A percentile compares a stretch with the other conserved stretches of the same genome.
Conservation (phyloP, 2,113 vertebrate species). For the Eurypyga helias region DNA sequence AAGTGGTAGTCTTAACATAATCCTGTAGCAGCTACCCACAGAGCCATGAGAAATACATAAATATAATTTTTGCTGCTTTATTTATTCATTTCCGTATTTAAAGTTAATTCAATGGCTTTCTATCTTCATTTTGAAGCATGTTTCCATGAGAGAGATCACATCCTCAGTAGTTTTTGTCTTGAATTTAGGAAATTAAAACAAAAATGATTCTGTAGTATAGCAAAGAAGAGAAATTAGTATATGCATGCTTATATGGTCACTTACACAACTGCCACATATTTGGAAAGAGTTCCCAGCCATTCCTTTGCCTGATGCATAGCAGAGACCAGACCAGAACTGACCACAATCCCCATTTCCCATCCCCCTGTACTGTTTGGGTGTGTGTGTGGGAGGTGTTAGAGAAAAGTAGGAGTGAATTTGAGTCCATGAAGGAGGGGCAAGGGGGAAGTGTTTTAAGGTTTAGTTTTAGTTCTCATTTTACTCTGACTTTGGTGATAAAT, state of each 20-base stretch:
- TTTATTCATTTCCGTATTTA: not conserved
- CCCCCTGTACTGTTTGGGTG: too few relatives aligned
- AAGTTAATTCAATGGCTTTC: not conserved
- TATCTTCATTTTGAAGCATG: not conserved
- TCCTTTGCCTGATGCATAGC: not conserved
- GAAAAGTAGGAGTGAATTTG: too few relatives aligned
- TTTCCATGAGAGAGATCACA: not conserved
- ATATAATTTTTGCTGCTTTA: not conserved
- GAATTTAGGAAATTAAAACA: not conserved
- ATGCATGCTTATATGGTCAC: not conserved
- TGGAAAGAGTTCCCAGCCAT: not conserved
- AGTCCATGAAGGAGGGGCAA: too few relatives aligned
- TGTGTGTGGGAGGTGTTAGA: too few relatives aligned
- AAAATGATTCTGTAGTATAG: not conserved
- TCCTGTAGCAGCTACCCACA: not conserved
- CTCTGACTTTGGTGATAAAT: too few relatives aligned
- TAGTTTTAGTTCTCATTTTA: too few relatives aligned
- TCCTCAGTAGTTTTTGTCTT: not conserved
- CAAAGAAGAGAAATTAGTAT: not conserved
- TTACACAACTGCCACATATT: not conserved
- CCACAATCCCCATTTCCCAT: too few relatives aligned
- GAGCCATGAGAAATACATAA: accelerated
- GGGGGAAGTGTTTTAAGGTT: too few relatives aligned
- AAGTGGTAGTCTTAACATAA: not conserved
- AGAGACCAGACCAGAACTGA: not conserved